Base-by-base conservation (phyloP, 2,113 vertebrate genomes). In the Phaethon lepturus region DNA sequence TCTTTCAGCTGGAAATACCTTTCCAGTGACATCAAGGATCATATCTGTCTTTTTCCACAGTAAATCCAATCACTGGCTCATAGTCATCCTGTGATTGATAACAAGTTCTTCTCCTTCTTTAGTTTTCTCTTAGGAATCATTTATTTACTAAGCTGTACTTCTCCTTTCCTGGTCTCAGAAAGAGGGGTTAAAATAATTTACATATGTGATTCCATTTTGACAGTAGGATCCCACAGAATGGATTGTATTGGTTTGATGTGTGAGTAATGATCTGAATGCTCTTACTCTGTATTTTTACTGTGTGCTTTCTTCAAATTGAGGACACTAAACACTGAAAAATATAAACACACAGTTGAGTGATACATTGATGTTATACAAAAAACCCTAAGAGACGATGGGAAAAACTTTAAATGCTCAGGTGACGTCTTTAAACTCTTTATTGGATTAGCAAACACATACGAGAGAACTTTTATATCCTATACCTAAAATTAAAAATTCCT, bases 81-180 rank as follows among this genome's bases (percentile, higher is more conserved):
- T 64, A 85, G 53, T 88, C 49, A 64, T 66, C 26, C 26, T 58
- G 45, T 96, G 90, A 95, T 28, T 94, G 77, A 79, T 96, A 93
- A 35, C 44, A 78, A 14, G 3, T 86, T 86, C 19, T 90, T 91
- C 47, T 92, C 23, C 24, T 78, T 29, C 67, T 63, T 72, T n/a
- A 74, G 22, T 63, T 77, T 93, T 91, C 19, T 81, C 71, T 89
- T 55, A 71, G 14, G 64, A 80, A 67, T 93, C 2, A 59, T 88
- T 91, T 89, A 14, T 91, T 96, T 94, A 71, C 25, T 66, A 72
- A 75, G 17, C 31, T 74, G 11, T 56, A 77, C 75, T 78, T 91
- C 35, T 83, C 11, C 44, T 67, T 67, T 62, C 38, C 56, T 3
- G 1, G 17, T 50, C 38, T 77, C 71, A 63, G 60, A 63, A 96